Conservation (phyloP, 2,888 invertebrate genomes). For the Lacanobia wlatinum region DNA sequence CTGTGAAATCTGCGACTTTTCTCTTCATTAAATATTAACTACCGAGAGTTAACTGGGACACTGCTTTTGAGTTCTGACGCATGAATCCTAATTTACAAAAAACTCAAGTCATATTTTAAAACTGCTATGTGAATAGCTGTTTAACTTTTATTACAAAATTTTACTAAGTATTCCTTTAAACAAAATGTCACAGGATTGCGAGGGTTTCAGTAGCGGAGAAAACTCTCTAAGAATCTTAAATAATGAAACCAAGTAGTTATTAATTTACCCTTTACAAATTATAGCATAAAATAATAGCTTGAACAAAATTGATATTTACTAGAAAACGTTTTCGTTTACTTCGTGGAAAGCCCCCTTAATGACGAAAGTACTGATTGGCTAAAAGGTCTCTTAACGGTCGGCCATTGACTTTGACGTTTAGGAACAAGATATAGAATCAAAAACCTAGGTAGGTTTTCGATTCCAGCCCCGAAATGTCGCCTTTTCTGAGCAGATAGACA, state of each 20-base stretch:
- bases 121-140: conserved; percentile 5
- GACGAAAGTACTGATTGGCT: background rate
- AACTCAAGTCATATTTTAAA: conserved; percentile 37
- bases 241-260: conserved; percentile 45
- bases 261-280: conserved; percentile 41
- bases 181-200: conserved; percentile 20
- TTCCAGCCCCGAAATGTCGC: no score
- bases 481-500: conserved; percentile 6
- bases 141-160: background rate
- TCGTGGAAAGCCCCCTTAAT: conserved; percentile 2
- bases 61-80: conserved; percentile 8
- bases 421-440: conserved; percentile 7
- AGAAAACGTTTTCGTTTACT: conserved; percentile 5
- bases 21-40: conserved; percentile 56
- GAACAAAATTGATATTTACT: conserved; percentile 22
- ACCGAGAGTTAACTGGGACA: conserved; percentile 14
- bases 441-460: no score
- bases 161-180: background rate
- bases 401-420: conserved; percentile 11
- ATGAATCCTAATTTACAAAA: conserved; percentile 45
- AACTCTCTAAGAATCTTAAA: conserved; percentile 27
- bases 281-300: conserved; percentile 7
- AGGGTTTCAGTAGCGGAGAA: conserved; percentile 11
- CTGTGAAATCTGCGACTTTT: conserved; percentile 56
- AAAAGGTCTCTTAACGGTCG: background rate